Conservation (phyloP, 2,797 vertebrate species). For the Tamandua tetradactyla region DNA sequence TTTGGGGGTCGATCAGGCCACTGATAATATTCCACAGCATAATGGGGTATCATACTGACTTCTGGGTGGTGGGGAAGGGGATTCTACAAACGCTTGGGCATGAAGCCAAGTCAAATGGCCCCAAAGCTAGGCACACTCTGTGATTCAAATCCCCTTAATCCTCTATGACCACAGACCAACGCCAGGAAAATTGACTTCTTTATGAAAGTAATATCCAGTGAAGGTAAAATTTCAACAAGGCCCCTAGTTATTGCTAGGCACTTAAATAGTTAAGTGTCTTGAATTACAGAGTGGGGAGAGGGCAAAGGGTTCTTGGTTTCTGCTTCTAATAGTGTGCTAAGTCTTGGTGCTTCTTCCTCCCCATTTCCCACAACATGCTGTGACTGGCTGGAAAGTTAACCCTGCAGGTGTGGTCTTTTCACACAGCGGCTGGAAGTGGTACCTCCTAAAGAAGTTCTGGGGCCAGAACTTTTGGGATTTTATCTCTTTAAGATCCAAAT, state of each 20-base stretch:
- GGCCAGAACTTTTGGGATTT: conserved; percentile 25
- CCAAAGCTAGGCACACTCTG: background rate
- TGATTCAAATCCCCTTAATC: background rate
- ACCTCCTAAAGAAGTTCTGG: background rate
- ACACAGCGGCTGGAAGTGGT: background rate
- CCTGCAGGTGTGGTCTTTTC: background rate
- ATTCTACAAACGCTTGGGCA: background rate
- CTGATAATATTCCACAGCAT: background rate
- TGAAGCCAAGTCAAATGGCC: background rate
- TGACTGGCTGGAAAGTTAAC: background rate
- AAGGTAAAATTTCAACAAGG: background rate
- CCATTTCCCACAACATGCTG: background rate
- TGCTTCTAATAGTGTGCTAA: background rate
- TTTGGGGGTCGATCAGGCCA: background rate
- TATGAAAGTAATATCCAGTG: background rate
- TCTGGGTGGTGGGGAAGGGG: background rate
- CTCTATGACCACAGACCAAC: background rate
- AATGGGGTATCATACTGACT: background rate
- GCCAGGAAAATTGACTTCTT: background rate
- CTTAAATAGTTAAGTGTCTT: background rate
- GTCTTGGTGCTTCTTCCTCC: background rate
- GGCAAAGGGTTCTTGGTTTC: background rate
- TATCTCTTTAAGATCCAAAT: background rate
- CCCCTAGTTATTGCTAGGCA: background rate
- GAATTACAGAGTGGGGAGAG: background rate